These are phyloP conservation scores for Sebastiscus albofasciatus DNA, from an alignment of 2,797 vertebrate species.

Conservation along the genomic window DNA sequence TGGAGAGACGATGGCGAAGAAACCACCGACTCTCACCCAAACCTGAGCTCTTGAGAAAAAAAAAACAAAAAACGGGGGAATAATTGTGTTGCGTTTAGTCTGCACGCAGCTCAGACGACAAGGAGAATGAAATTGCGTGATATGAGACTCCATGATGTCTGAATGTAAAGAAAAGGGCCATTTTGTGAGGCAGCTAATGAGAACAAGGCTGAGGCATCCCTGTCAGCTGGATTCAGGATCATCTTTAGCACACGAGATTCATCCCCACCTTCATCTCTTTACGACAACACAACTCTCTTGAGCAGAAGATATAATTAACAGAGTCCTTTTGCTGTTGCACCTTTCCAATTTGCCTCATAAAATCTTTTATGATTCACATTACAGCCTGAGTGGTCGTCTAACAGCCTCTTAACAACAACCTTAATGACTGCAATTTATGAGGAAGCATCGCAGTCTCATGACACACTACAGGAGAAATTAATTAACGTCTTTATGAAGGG, in stretches of 20 bases:
- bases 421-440: slow-evolving; percentile 58
- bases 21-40: slow-evolving; percentile 5
- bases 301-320: slow-evolving; percentile 29
- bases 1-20: not conserved
- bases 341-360: slow-evolving; percentile 32
- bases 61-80: not conserved
- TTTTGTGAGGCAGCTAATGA: slow-evolving; percentile 68
- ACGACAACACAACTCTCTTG: not conserved
- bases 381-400: slow-evolving; percentile 18
- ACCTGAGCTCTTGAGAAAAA: not conserved
- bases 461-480: slow-evolving; percentile 38
- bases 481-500: slow-evolving; percentile 14
- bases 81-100: slow-evolving; percentile 8
- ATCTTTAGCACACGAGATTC: slow-evolving; percentile 23
- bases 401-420: slow-evolving; percentile 44
- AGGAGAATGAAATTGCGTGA: slow-evolving; percentile 10
- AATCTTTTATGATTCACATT: slow-evolving; percentile 41
- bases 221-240: slow-evolving; percentile 56
- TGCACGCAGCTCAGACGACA: slow-evolving; percentile 23
- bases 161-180: slow-evolving; percentile 68
- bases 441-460: slow-evolving; percentile 32
- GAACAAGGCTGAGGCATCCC: slow-evolving; percentile 43
- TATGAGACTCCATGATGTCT: slow-evolving; percentile 66
- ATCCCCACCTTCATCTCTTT: slow-evolving; percentile 38
- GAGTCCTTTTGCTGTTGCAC: slow-evolving; percentile 2